Evolutionary conservation across 2,113 vertebrate species (phyloP), one percentile per base, ranked within the genome.

Genomic region (Madoqua kirkii): DNA sequence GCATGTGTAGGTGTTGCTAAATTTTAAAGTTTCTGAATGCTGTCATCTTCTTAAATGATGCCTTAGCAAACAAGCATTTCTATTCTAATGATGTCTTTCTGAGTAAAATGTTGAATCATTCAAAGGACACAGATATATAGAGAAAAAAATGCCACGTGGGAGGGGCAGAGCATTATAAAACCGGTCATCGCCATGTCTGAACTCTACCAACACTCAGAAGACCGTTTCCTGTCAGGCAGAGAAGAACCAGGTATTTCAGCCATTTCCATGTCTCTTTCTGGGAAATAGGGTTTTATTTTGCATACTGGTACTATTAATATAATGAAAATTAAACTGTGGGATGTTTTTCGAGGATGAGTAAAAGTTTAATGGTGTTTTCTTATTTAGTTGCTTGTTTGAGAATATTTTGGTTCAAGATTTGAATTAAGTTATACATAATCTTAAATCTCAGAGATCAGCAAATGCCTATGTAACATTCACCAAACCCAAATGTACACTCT

Each of bases 51-150:
- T 86, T 81, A 78, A 98, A 94, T 10, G 89, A 8, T 59, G 27
- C 40, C 71, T 91, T 87, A 84, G 50, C 87, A 88, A 83, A 50
- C 8, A 96, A 71, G 57, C 33, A 79, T 79, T 84, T 97, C 79
- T 95, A 89, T 57, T 91, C 50, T 71, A 93, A 31, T 93, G 93
- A 96, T 93, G 84, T n/a, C 45, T 36, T 36, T 71, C 64, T 97
- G 97, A 97, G 96, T 97, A 97, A 97, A 98, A 87, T 76, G 96
- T 96, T 98, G 98, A 98, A 93, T 98, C 98, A 98, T 64, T 92
- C 97, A 74, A 96, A 97, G 93, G 36, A 88, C 57, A 88, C 31
- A 90, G 87, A 96, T 86, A 90, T 48, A 79, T 45, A 83, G 36
- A 29, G 74, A 19, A 84, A 88, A 91, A 92, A 88, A 52, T 2